Evolutionary conservation across 2,888 invertebrate species (phyloP).

Genomic region (Diachrysia chrysitis): DNA sequence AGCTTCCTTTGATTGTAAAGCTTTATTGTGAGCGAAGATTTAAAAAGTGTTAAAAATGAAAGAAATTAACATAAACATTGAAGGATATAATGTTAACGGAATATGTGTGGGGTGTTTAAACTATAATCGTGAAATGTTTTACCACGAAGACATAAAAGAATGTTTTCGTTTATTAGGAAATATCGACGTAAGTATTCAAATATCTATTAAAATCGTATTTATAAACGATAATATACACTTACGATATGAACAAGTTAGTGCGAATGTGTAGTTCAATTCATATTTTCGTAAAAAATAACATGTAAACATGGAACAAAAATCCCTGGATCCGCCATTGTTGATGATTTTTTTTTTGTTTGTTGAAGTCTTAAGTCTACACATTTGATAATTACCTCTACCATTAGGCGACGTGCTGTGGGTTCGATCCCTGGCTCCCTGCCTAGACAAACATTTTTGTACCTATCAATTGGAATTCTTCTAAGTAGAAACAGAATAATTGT

Average conservation of each 20-base stretch:
- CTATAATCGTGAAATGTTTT: slow-evolving; percentile 82
- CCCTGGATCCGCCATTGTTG: slow-evolving; percentile 76
- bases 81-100: slow-evolving; percentile 85
- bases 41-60: slow-evolving; percentile 70
- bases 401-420: too few species aligned
- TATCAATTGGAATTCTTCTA: too few species aligned
- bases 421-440: too few species aligned
- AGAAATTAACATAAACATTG: slow-evolving; percentile 86
- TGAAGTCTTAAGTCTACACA: too few species aligned
- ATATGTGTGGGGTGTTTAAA: slow-evolving; percentile 85
- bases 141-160: slow-evolving; percentile 71
- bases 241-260: not conserved
- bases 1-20: slow-evolving; percentile 70
- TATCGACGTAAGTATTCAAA: slow-evolving; percentile 79
- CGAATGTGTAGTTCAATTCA: slow-evolving; percentile 55
- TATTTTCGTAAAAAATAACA: slow-evolving; percentile 42
- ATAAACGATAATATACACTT: not conserved
- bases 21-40: not conserved
- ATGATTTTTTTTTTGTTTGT: slow-evolving; percentile 32
- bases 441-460: too few species aligned
- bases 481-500: too few species aligned
- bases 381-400: too few species aligned
- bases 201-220: not conserved
- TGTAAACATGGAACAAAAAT: slow-evolving; percentile 80
- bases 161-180: slow-evolving; percentile 77